These are phyloP conservation scores for Eupithecia vulgata DNA, from an alignment of 2,888 invertebrate species.

Conservation along the genomic window DNA sequence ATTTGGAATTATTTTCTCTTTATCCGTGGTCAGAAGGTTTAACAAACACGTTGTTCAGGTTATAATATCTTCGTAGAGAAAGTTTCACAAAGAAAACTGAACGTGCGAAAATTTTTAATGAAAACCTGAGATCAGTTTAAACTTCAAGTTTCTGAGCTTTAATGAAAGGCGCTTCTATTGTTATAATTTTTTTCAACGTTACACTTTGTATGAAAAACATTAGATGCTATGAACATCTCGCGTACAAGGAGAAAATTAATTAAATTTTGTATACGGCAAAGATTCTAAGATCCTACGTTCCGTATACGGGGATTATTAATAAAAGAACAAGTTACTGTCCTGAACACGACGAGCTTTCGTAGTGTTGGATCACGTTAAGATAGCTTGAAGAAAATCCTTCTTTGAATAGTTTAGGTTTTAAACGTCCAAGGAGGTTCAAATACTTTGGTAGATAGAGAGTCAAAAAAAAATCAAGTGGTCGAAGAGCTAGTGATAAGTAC, in stretches of 20 bases:
- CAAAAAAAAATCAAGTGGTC: no score
- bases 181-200: neutral
- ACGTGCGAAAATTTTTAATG: slow-evolving; percentile 33
- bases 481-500: no score
- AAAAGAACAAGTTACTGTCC: no score
- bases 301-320: no score
- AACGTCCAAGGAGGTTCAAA: no score
- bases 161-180: slow-evolving; percentile 20
- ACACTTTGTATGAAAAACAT: neutral
- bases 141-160: slow-evolving; percentile 20
- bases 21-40: neutral
- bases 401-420: no score
- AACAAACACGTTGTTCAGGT: neutral
- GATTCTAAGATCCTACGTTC: no score
- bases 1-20: neutral
- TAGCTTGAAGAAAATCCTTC: no score
- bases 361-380: no score
- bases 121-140: slow-evolving; percentile 24
- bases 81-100: slow-evolving; percentile 28
- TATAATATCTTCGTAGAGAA: slow-evolving; percentile 5
- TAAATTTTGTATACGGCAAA: neutral
- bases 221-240: neutral
- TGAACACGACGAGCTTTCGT: no score
- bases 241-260: neutral
- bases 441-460: no score